Conservation (phyloP, 1,140 invertebrate genomes). For the Anastatus disparis region DNA sequence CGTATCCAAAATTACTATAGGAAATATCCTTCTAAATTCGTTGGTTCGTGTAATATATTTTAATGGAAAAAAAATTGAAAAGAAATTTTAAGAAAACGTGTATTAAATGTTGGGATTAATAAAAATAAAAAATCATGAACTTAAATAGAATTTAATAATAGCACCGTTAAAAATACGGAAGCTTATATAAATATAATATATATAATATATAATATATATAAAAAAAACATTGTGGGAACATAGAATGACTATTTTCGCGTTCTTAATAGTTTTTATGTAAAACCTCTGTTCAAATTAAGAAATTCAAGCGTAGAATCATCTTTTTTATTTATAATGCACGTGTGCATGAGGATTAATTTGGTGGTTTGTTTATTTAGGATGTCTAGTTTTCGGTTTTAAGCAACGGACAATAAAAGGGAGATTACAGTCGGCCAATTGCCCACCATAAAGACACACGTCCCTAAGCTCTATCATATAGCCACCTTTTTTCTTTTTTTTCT, state of each 20-base stretch:
- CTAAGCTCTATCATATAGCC: neutral
- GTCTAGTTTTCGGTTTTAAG: neutral
- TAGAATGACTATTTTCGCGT: neutral
- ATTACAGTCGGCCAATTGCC: constrained; percentile 5
- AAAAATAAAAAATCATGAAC: too few species aligned
- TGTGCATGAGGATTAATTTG: neutral
- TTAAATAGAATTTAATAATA: too few species aligned
- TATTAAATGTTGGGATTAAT: too few species aligned
- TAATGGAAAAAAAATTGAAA: too few species aligned
- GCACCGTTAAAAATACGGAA: too few species aligned
- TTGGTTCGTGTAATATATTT: too few species aligned
- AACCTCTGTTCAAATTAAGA: neutral
- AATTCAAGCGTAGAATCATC: neutral
- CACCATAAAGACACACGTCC: neutral
- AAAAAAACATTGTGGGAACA: neutral
- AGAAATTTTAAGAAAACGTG: too few species aligned
- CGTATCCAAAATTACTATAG: too few species aligned
- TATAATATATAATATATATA: neutral
- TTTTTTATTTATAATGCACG: neutral
- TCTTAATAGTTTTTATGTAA: neutral
- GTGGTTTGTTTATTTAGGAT: constrained; percentile 12
- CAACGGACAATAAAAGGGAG: neutral
- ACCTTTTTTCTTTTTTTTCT: neutral
- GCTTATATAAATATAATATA: too few species aligned
- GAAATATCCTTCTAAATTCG: too few species aligned